Base-by-base conservation (phyloP, 1,140 invertebrate species). In the Popillia japonica region DNA sequence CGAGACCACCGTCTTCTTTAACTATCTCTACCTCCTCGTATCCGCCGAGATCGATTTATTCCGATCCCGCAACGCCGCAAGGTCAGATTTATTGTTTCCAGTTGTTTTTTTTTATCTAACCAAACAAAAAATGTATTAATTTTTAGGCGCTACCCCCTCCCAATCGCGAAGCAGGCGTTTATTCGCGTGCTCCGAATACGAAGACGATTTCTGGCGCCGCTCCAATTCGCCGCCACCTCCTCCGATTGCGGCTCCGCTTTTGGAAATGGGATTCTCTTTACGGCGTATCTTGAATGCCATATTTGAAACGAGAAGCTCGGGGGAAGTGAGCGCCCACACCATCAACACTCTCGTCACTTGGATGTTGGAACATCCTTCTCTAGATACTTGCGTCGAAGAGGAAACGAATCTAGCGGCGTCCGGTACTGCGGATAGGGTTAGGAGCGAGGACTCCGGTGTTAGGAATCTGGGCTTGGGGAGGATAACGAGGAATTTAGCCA, bases 231-330 rank as follows among this genome's bases (percentile, higher is more conserved):
- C 88, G 11, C 86, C 88, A 14, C 86, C 87, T 23, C 89, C 89
- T 3, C 88, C 90, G 10, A 87, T 91, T 40, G 88, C 88, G 3
- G 84, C 86, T n/a, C 90, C 90, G 73, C 84, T 92, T 27, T 83
- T 91, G 61, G 91, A 92, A 84, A 92, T 92, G 92, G 92, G 92
- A 74, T 93, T 93, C 83, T 87, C 88, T 7, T 79, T 90, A 14
- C 85, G 87, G 72, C 91, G 92, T 78, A 91, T 92, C 78, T 86
- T 90, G 76, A 89, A 88, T 82, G 92, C 92, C 6, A 87, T 92
- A 44, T 80, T 84, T 74, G 90, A 90, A 72, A 90, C 89, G 78
- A 89, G 88, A 78, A 86, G 87, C 75, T 87, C 87, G 59, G 89
- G 88, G 10, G 90, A 92, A 79, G 84, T 91, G 7, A 88, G 88